Base-by-base conservation (phyloP, 2,113 vertebrate genomes). In the Electrona antarctica region DNA sequence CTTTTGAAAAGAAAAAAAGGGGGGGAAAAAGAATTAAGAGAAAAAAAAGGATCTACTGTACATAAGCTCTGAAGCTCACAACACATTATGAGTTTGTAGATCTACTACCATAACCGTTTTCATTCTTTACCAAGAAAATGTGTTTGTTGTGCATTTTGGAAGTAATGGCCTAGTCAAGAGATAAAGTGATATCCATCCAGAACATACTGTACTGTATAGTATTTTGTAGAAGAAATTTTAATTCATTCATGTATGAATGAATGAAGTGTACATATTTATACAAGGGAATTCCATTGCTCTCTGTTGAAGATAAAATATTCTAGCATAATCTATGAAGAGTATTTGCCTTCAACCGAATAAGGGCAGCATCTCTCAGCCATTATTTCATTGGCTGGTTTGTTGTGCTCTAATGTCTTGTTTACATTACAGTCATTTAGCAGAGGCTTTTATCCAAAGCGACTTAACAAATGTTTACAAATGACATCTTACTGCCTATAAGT, bases 341-440 rank as follows among this genome's bases (percentile, higher is more conserved):
- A 8, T 15, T n/a, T 21, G 55, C 55, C 1, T 15, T 15, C 14
- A 57, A 57, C n/a, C 55, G 15, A 8, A 4, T 57, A 14, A 13
- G 63, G 51, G 28, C 46, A 41, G 14, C 3, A 13, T 64, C 5
- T 64, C 5, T 67, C 46, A 55, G 29, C 7, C 29, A 41, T 49
- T 56, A 28, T 54, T 14, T 49, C 14, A n/a, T 67, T 57, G 69
- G 65, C 62, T 69, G 64, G 28, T 57, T 66, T 71, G 67, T 66
- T 71, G 67, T 77, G 74, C 80, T 87, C 73, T 83, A 69, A 62
- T 57, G 8, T 73, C 11, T 41, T 74, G 70, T 87, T 85, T 83
- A 73, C 71, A 71, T n/a, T n/a, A n/a, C n/a, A n/a, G n/a, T n/a
- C n/a, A n/a, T n/a, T n/a, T n/a, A n/a, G n/a, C n/a, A n/a, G n/a